Evolutionary conservation across 2,797 vertebrate genomes (phyloP).

Genomic region (Hephaestus fuliginosus): DNA sequence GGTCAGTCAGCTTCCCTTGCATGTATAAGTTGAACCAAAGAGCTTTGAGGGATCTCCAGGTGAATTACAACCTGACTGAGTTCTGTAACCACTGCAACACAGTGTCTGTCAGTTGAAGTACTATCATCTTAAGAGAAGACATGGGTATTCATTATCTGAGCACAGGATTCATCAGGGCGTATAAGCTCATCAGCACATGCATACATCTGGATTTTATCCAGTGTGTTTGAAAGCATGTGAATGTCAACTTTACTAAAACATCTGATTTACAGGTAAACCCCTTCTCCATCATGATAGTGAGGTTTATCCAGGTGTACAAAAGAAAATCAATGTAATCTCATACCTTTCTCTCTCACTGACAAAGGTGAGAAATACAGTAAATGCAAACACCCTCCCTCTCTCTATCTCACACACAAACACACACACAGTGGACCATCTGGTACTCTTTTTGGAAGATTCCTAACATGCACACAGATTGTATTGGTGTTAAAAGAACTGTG

Average conservation of each 20-base stretch:
- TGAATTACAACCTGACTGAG: constrained; percentile 43
- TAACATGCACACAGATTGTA: constrained; percentile 25
- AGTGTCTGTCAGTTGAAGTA: constrained; percentile 8
- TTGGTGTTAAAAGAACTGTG: constrained; percentile 28
- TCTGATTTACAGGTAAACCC: constrained; percentile 28
- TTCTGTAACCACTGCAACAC: constrained; percentile 5
- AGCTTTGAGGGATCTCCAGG: constrained; percentile 24
- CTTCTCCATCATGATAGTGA: background rate
- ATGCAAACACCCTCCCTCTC: background rate
- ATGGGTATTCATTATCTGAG: constrained; percentile 13
- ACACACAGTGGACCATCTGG: constrained; percentile 8
- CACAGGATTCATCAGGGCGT: background rate
- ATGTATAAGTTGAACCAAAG: constrained; percentile 32
- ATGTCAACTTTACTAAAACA: constrained; percentile 18
- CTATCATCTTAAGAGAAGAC: constrained; percentile 9
- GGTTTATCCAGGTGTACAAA: background rate
- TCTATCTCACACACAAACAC: background rate
- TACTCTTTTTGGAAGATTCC: constrained; percentile 21
- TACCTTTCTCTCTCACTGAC: background rate
- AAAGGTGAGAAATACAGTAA: background rate
- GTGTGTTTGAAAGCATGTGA: constrained; percentile 18
- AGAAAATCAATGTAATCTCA: background rate
- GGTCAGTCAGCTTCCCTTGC: constrained; percentile 29
- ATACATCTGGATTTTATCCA: constrained; percentile 32
- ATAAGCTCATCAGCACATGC: background rate